These are phyloP conservation scores for Bombycilla garrulus DNA, from an alignment of 2,113 vertebrate species.

Conservation along the genomic window DNA sequence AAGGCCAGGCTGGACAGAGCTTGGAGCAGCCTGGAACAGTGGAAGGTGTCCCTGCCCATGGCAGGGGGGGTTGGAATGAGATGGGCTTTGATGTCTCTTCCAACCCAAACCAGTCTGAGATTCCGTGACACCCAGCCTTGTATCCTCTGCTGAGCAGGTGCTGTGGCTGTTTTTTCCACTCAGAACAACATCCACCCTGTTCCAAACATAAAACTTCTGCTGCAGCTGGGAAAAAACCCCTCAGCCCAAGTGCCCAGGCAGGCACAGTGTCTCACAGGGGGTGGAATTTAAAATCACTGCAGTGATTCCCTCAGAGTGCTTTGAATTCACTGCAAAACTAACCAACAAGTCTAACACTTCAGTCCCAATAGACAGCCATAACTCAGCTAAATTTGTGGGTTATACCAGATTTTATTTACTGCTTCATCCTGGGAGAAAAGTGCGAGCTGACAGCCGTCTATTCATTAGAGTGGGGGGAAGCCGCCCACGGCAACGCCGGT, in stretches of 20 bases:
- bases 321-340: neutral
- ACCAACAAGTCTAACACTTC: conserved; percentile 28
- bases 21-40: neutral
- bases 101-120: neutral
- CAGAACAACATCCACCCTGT: neutral
- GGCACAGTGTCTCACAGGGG: neutral
- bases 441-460: conserved; percentile 68
- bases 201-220: neutral
- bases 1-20: neutral
- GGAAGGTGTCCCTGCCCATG: neutral
- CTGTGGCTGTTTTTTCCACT: neutral
- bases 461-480: conserved; percentile 68
- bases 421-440: conserved; percentile 63
- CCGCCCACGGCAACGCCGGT: conserved; percentile 12
- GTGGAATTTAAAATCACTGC: neutral
- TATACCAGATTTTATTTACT: conserved; percentile 77
- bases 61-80: neutral
- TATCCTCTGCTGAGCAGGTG: neutral
- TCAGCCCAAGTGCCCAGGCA: neutral
- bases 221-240: neutral
- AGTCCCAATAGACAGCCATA: conserved; percentile 49
- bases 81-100: neutral
- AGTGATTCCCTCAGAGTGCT: neutral
- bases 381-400: conserved; percentile 69
- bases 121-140: neutral